Percentiles rank a stretch among this genome's conserved stretches.
phyloP scores from a whole-genome alignment of 1,140 invertebrate species.

The Phymorhynchus buccinoides region DNA sequence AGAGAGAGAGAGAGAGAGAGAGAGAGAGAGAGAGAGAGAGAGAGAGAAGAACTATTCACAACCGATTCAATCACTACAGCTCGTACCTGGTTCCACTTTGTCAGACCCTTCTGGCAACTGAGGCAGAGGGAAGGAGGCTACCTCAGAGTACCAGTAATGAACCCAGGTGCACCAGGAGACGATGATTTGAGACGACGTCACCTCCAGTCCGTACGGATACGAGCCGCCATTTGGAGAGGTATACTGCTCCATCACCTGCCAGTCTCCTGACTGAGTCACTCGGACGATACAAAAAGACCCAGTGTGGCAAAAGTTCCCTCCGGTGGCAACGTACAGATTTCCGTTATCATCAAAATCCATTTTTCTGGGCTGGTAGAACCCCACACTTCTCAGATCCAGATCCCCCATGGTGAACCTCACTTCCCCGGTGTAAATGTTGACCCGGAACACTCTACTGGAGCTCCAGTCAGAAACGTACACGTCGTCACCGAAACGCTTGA shows the following conservation, averaged over 20 bases:
- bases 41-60: no score
- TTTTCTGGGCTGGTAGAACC: neutral
- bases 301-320: neutral
- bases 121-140: neutral
- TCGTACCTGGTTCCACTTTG: neutral
- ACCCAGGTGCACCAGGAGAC: neutral
- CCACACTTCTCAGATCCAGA: neutral
- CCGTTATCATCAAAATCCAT: neutral
- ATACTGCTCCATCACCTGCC: neutral
- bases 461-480: conserved; percentile 18
- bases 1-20: no score
- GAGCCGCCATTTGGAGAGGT: neutral
- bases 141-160: neutral
- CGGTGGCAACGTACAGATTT: neutral
- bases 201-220: neutral
- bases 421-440: conserved; percentile 1
- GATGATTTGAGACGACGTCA: neutral
- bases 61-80: neutral
- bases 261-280: neutral
- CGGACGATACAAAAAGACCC: neutral
- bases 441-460: neutral
- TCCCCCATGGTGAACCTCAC: neutral
- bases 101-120: neutral
- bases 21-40: no score
- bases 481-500: conserved; percentile 9